Percentiles rank a stretch among this genome's conserved stretches.
Conservation (phyloP, 2,113 vertebrate species). For the Galemys pyrenaicus region DNA sequence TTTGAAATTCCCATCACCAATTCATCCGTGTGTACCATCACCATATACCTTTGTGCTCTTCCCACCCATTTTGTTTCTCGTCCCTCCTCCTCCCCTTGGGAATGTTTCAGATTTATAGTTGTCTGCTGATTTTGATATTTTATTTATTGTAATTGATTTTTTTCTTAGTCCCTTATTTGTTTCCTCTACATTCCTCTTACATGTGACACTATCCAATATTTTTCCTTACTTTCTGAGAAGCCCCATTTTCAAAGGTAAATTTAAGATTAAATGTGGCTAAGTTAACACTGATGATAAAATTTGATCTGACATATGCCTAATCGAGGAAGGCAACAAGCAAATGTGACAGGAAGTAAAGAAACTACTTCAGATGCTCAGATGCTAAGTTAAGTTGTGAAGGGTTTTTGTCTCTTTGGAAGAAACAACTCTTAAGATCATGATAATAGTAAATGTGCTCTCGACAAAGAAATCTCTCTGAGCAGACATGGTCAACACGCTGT, state of each 20-base stretch:
- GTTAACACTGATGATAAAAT: neutral
- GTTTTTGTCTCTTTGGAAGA: neutral
- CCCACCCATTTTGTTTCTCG: too few species aligned
- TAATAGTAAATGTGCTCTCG: neutral
- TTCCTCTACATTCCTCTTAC: too few species aligned
- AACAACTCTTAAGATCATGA: neutral
- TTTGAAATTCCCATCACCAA: too few species aligned
- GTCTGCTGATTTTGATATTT: neutral
- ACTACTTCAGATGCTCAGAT: neutral
- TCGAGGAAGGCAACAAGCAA: neutral
- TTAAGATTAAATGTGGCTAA: neutral
- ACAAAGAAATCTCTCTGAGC: neutral
- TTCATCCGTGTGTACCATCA: too few species aligned
- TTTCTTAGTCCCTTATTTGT: too few species aligned
- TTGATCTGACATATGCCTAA: neutral
- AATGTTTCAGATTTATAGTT: too few species aligned
- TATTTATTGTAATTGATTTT: too few species aligned
- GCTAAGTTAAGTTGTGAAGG: neutral
- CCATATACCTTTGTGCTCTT: too few species aligned
- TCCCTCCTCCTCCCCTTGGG: too few species aligned
- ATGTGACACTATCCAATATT: too few species aligned
- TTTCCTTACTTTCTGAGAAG: too few species aligned
- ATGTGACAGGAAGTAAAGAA: neutral
- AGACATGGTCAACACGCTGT: neutral
- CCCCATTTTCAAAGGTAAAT: neutral